Evolutionary conservation across 2,113 vertebrate species (phyloP).

Genomic region (Emydura subglobosa): DNA sequence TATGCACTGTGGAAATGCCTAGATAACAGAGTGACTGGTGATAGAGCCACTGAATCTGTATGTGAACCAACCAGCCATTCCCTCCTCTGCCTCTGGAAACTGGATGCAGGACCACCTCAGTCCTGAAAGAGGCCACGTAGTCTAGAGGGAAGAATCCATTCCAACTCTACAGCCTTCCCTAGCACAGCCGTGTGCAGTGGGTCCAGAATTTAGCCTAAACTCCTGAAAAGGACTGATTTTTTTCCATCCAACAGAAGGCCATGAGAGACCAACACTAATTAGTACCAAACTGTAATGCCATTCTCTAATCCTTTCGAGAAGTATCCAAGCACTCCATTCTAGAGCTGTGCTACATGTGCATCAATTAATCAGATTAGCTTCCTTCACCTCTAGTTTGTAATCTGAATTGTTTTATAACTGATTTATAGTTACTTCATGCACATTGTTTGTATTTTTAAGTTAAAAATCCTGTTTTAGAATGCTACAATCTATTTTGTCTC

Average conservation of each 20-base stretch:
- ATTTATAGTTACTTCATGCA: not conserved
- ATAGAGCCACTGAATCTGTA: fast-evolving
- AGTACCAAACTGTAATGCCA: fast-evolving
- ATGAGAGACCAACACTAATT: fast-evolving
- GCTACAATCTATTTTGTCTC: not conserved
- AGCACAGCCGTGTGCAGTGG: fast-evolving
- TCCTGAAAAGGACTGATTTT: not conserved
- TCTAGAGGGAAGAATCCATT: not conserved
- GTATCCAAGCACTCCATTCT: not conserved
- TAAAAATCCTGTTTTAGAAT: not conserved
- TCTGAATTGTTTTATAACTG: not conserved
- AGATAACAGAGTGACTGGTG: not conserved
- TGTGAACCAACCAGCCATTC: not conserved
- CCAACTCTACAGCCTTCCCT: not conserved
- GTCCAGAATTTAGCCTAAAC: not conserved
- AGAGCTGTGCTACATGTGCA: not conserved
- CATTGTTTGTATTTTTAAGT: not conserved
- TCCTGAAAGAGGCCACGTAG: fast-evolving
- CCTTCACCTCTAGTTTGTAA: not conserved
- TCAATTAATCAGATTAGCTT: not conserved
- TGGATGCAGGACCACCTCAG: fast-evolving
- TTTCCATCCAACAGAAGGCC: not conserved
- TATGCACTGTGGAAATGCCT: fast-evolving
- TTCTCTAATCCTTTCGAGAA: not conserved
- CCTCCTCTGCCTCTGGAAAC: fast-evolving